These are phyloP conservation scores for Rousettus madagascariensis DNA, from an alignment of 2,797 vertebrate genomes.

Conservation along the genomic window DNA sequence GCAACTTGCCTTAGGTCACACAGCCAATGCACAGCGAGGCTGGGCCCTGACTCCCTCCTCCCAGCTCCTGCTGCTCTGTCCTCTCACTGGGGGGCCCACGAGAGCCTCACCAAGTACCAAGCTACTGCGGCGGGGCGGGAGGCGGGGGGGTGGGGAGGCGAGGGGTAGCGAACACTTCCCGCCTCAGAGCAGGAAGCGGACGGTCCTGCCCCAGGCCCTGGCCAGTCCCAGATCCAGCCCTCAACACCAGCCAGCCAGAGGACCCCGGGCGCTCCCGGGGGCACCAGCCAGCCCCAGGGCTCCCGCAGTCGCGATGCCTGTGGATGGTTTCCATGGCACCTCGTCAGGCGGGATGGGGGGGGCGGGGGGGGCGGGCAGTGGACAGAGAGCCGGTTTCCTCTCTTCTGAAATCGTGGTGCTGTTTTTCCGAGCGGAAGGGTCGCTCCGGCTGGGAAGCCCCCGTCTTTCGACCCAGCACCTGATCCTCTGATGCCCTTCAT, in stretches of 20 bases:
- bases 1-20: neutral
- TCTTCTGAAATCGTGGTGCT: neutral
- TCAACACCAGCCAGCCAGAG: neutral
- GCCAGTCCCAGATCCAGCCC: neutral
- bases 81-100: neutral
- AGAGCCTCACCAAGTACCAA: neutral
- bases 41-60: neutral
- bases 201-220: too few relatives aligned
- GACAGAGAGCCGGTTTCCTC: neutral
- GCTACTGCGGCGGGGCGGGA: too few relatives aligned
- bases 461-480: constrained; percentile 30
- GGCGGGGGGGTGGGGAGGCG: too few relatives aligned
- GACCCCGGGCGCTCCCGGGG: neutral
- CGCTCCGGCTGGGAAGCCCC: neutral
- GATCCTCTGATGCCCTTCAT: constrained; percentile 78
- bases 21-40: neutral
- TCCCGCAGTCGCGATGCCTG: too few relatives aligned
- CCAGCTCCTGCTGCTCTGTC: neutral
- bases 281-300: neutral
- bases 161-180: too few relatives aligned
- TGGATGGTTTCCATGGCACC: too few relatives aligned
- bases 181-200: neutral
- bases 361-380: neutral
- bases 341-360: neutral
- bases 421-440: neutral